Percentiles rank a stretch among this genome's conserved stretches.
These are phyloP conservation scores for Scylla paramamosain DNA, from an alignment of 1,140 invertebrate species.

Conservation along the genomic window DNA sequence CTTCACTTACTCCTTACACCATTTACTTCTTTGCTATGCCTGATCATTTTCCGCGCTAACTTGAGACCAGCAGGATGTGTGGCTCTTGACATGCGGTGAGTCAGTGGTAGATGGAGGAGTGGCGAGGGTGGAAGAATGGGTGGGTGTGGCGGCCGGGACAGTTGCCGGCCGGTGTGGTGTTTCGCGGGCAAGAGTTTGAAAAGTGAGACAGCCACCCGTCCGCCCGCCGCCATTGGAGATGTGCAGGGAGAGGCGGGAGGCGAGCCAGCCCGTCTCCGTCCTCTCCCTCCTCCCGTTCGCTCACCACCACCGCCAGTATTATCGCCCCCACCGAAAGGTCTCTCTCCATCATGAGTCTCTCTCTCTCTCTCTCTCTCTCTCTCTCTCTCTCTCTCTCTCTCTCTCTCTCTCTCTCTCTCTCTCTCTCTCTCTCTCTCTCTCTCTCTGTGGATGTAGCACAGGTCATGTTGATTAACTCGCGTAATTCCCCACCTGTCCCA, in stretches of 20 bases:
- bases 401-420: no score
- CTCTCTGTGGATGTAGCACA: not conserved
- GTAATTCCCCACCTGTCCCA: not conserved
- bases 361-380: no score
- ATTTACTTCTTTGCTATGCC: no score
- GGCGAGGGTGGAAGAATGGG: not conserved
- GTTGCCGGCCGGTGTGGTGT: not conserved
- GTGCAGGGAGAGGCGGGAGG: not conserved
- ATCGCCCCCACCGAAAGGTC: not conserved
- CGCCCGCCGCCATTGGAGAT: not conserved
- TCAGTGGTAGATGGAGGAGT: not conserved
- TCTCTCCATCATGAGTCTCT: not conserved
- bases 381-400: no score
- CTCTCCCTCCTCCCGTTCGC: not conserved
- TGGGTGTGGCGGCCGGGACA: not conserved
- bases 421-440: no score
- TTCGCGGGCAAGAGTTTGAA: slow-evolving; percentile 20
- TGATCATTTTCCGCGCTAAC: not conserved
- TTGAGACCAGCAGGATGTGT: not conserved
- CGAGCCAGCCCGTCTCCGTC: not conserved
- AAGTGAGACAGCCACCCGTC: not conserved
- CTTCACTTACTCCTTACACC: no score
- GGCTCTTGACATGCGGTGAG: not conserved
- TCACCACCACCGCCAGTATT: not conserved
- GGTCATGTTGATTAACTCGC: not conserved